phyloP scores from a whole-genome alignment of 2,888 invertebrate species.

The Dicycla oo region DNA sequence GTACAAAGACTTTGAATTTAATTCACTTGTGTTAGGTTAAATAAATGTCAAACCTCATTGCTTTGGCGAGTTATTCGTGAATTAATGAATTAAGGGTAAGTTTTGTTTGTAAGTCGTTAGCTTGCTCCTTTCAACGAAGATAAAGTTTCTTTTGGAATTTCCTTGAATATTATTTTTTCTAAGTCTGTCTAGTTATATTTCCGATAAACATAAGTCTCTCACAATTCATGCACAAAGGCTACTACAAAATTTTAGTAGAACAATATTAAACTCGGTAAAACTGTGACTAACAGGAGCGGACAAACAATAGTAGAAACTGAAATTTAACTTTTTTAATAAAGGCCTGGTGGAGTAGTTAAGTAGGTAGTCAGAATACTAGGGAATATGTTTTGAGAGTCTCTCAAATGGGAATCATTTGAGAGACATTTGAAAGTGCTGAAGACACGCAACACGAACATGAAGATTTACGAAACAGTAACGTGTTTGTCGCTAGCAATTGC shows the following conservation, averaged over 20 bases:
- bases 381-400: constrained; percentile 1
- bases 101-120: not conserved
- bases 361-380: not conserved
- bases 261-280: constrained; percentile 4
- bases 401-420: not conserved
- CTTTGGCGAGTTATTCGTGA: not conserved
- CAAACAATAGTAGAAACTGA: constrained; percentile 18
- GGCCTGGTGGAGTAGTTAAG: not conserved
- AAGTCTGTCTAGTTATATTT: not conserved
- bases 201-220: no score
- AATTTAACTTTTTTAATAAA: constrained; percentile 13
- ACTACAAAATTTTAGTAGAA: not conserved
- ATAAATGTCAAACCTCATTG: constrained; percentile 10
- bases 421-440: not conserved
- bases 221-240: not conserved
- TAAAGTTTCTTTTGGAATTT: not conserved
- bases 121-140: no score
- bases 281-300: not conserved
- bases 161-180: not conserved
- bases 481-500: not conserved
- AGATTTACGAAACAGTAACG: not conserved
- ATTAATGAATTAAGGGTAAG: not conserved
- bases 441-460: not conserved
- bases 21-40: not conserved
- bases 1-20: constrained; percentile 12